A percentile compares a stretch with the other conserved stretches of the same genome.
These are phyloP conservation scores for Monochamus alternatus DNA, from an alignment of 2,888 invertebrate genomes.

Conservation along the genomic window DNA sequence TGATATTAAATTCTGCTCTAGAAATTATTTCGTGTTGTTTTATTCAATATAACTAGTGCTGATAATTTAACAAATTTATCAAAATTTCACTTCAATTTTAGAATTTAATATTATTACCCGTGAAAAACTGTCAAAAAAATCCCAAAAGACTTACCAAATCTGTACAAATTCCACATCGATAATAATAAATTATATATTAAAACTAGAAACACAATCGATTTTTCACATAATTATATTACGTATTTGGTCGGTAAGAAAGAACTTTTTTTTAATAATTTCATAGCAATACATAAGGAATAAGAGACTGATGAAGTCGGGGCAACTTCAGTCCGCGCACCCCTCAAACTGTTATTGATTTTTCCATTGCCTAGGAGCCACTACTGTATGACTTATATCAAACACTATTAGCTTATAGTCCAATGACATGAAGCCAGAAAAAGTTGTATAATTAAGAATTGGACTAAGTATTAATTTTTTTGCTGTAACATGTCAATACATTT, in stretches of 20 bases:
- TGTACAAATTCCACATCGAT: conserved; percentile 49
- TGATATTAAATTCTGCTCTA: too few species aligned
- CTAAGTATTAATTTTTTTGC: too few species aligned
- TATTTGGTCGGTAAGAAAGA: conserved; percentile 43
- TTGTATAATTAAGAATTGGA: too few species aligned
- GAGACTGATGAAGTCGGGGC: conserved; percentile 50
- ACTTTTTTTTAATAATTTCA: conserved; percentile 44
- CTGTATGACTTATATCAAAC: conserved; percentile 46
- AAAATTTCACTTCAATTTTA: conserved; percentile 10
- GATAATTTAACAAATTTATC: too few species aligned
- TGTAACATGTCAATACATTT: too few species aligned
- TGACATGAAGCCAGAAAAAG: background rate
- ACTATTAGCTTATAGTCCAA: conserved; percentile 14
- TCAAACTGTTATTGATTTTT: conserved; percentile 64
- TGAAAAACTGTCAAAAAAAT: conserved; percentile 22
- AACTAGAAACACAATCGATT: conserved; percentile 34
- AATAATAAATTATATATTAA: conserved; percentile 8
- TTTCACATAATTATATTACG: conserved; percentile 49
- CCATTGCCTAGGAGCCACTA: conserved; percentile 52
- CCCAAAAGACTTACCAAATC: conserved; percentile 50
- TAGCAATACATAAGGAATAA: conserved; percentile 49
- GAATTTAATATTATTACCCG: conserved; percentile 44
- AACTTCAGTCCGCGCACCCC: conserved; percentile 59
- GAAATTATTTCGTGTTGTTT: too few species aligned
- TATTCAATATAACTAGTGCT: too few species aligned